Percentiles rank a stretch among this genome's conserved stretches.
These are phyloP conservation scores for Pardalotus punctatus DNA, from an alignment of 2,113 vertebrate genomes.

Conservation along the genomic window DNA sequence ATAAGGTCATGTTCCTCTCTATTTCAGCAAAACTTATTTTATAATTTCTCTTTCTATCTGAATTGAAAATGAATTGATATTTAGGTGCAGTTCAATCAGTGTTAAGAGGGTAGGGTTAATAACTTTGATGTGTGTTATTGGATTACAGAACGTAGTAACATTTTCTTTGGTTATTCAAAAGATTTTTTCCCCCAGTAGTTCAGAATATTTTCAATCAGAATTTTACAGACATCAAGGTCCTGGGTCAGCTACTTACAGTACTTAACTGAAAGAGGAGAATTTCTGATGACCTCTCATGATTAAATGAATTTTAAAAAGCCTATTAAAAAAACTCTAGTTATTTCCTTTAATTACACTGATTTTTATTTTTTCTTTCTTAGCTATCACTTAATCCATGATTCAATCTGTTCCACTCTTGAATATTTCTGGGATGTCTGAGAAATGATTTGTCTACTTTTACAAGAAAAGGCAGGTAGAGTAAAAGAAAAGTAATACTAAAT, in stretches of 20 bases:
- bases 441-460: background rate
- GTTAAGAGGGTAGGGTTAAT: background rate
- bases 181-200: background rate
- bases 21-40: background rate
- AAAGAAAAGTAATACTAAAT: background rate
- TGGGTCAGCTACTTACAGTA: background rate
- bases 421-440: background rate
- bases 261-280: background rate
- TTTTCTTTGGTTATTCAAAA: conserved; percentile 7
- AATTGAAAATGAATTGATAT: background rate
- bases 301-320: background rate
- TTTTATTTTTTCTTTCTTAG: background rate
- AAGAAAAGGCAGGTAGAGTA: background rate
- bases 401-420: background rate
- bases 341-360: background rate
- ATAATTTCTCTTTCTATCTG: background rate
- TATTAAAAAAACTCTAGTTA: background rate
- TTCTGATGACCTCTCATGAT: background rate
- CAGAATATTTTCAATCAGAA: background rate
- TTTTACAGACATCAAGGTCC: background rate
- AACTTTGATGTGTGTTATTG: background rate
- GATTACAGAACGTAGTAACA: background rate
- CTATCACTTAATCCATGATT: background rate
- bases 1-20: background rate
- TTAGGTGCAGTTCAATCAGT: background rate